These are phyloP conservation scores for Gnathonemus echidnorhynchus DNA, from an alignment of 2,113 vertebrate species.

Conservation along the genomic window DNA sequence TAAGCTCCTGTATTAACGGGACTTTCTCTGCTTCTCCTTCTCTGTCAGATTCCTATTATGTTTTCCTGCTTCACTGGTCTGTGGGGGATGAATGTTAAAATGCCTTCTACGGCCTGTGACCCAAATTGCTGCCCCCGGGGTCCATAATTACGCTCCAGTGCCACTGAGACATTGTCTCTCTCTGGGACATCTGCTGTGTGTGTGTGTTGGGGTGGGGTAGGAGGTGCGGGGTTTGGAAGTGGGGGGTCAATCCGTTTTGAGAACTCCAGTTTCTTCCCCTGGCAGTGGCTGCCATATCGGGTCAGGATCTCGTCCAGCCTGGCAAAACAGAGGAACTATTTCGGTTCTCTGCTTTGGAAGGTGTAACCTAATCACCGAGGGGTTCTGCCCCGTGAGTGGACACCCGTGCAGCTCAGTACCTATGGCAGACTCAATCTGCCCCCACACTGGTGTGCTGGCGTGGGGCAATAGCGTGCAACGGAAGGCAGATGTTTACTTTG, in stretches of 20 bases:
- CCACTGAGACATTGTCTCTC: slow-evolving; percentile 1
- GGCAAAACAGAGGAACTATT: slow-evolving; percentile 19
- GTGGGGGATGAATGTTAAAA: slow-evolving; percentile 16
- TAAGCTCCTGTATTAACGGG: background rate
- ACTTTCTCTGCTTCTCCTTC: background rate
- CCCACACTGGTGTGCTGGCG: background rate
- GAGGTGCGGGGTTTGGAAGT: background rate
- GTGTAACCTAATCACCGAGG: slow-evolving; percentile 23
- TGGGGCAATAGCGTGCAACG: background rate
- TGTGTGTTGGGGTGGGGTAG: background rate
- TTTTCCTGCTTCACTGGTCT: background rate
- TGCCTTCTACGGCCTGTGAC: slow-evolving; percentile 17
- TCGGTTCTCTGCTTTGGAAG: slow-evolving; percentile 13
- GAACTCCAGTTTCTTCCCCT: background rate
- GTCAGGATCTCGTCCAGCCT: background rate
- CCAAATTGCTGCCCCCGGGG: slow-evolving; percentile 20
- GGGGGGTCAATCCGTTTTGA: background rate
- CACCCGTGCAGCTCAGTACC: background rate
- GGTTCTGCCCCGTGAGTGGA: background rate
- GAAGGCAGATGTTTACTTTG: background rate
- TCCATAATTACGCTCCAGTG: slow-evolving; percentile 20
- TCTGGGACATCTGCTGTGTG: slow-evolving; percentile 19
- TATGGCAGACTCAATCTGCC: background rate
- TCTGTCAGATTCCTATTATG: background rate
- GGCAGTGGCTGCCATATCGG: background rate